Percentiles rank a stretch among this genome's conserved stretches.
phyloP scores from a whole-genome alignment of 2,797 vertebrate genomes.

The Taenioides sp. region DNA sequence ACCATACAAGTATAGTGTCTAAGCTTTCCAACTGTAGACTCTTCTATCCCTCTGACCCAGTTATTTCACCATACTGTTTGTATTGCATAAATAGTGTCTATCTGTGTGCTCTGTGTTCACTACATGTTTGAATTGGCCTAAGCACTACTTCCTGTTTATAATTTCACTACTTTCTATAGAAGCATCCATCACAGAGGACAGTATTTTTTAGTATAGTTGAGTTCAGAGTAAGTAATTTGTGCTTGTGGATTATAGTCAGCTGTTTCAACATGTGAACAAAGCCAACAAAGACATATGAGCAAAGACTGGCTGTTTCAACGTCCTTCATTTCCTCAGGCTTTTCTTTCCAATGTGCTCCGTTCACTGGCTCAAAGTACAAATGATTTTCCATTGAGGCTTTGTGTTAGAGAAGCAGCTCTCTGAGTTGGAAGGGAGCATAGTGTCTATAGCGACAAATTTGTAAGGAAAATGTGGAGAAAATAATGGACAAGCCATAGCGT shows the following conservation, averaged over 20 bases:
- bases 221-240: not conserved
- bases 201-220: slow-evolving; percentile 13
- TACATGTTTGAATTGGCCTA: slow-evolving; percentile 27
- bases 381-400: slow-evolving; percentile 1
- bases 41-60: slow-evolving; percentile 40
- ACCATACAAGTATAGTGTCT: not conserved
- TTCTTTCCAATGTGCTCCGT: slow-evolving; percentile 1
- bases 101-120: slow-evolving; percentile 14
- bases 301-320: slow-evolving; percentile 12
- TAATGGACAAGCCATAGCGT: not conserved
- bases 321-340: slow-evolving; percentile 9
- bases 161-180: slow-evolving; percentile 5
- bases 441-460: slow-evolving; percentile 22
- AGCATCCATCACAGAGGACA: slow-evolving; percentile 10
- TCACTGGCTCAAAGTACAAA: not conserved
- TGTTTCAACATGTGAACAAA: slow-evolving; percentile 11
- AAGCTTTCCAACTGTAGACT: not conserved
- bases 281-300: slow-evolving; percentile 6
- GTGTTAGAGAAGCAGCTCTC: slow-evolving; percentile 17
- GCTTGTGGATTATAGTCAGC: not conserved
- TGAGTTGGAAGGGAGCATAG: slow-evolving; percentile 27
- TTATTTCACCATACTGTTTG: slow-evolving; percentile 25
- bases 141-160: slow-evolving; percentile 35
- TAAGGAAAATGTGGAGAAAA: not conserved
- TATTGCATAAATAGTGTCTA: slow-evolving; percentile 34